Base-by-base conservation (phyloP, 2,797 vertebrate genomes). In the Enteromius anoplus region DNA sequence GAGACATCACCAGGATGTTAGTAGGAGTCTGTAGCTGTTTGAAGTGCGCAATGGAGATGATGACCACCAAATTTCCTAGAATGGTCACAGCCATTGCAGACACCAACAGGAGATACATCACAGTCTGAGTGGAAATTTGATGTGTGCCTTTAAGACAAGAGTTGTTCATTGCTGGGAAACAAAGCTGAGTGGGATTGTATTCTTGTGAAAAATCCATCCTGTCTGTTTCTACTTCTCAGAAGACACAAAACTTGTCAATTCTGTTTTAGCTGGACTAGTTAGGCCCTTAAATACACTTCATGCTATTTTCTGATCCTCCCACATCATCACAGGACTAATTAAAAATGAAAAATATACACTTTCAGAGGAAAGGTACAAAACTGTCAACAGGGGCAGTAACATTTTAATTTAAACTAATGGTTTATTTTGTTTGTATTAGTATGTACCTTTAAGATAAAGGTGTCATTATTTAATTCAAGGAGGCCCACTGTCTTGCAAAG, bases 21-120 rank as follows among this genome's bases (percentile, higher is more conserved):
- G 94, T 95, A 19, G 94, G 93, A 49, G 93, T 94, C 78, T 95
- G 93, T 51, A 95, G 89, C 84, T 94, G 91, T 82, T 92, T 94
- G 85, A 95, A 95, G 86, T 94, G 91, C 0, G 90, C 87, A 15
- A 95, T 94, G 34, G 95, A 95, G 85, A 95, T 89, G 15, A 95
- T 94, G 47, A 95, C 93, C 40, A 94, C 90, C 32, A 89, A 68
- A 84, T 95, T 95, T 15, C 94, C 95, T 0, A 94, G 82, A 81
- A 95, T 69, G 0, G 92, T 94, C n/a, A 94, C 84, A 10, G 87
- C 51, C 7, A 86, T 90, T 1, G 91, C 91, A 0, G 83, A 58
- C 8, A 87, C 68, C 86, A 92, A 91, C 23, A 91, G 51, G 1
- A 87, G 6, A 71, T 92, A 91, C 9, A 90, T 40, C 2, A 70